Evolutionary conservation across 2,797 vertebrate species (phyloP).

Genomic region (Malurus splendens): DNA sequence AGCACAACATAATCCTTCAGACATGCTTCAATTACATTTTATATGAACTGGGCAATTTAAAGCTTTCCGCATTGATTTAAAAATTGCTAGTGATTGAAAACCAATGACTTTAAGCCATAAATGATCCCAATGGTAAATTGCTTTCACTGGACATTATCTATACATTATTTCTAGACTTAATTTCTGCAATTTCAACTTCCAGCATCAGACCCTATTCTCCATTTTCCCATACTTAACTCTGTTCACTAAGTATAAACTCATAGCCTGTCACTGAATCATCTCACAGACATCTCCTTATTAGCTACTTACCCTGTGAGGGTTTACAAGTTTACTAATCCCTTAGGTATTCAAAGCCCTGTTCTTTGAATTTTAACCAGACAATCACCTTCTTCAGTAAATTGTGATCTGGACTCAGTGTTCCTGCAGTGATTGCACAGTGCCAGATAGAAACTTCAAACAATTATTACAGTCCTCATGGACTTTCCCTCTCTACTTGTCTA

Average conservation of each 20-base stretch:
- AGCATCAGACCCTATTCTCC: background rate
- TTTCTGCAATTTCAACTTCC: background rate
- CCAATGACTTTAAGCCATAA: background rate
- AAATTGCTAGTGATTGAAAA: background rate
- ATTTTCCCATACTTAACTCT: background rate
- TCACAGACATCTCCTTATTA: background rate
- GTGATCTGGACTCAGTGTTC: background rate
- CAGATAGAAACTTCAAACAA: background rate
- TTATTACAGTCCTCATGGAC: background rate
- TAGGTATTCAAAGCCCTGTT: background rate
- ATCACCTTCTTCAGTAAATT: background rate
- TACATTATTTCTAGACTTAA: background rate
- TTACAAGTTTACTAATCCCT: background rate
- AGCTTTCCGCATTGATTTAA: background rate
- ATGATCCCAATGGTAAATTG: background rate
- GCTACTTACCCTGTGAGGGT: background rate
- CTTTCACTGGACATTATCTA: background rate
- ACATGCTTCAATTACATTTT: background rate
- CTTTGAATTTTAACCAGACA: background rate
- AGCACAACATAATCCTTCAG: background rate
- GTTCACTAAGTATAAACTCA: background rate
- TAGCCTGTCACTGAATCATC: background rate
- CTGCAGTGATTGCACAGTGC: background rate
- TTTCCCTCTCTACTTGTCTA: background rate
- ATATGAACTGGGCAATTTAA: background rate